Conservation (phyloP, 2,888 invertebrate species). For the Pollenia griseotomentosa region DNA sequence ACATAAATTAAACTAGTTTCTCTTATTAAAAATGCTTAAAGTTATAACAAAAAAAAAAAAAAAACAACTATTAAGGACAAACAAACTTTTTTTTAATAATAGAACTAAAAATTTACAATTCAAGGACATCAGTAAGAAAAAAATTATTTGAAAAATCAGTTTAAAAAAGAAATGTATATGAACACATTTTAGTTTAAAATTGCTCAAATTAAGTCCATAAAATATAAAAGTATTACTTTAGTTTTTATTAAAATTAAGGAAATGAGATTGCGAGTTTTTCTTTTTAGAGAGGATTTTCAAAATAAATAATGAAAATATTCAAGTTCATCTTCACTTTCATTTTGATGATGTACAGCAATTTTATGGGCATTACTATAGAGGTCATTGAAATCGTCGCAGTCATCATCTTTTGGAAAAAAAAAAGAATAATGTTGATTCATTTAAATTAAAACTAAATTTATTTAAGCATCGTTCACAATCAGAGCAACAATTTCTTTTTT, state of each 20-base stretch:
- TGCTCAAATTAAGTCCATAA: not conserved
- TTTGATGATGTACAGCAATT: constrained; percentile 77
- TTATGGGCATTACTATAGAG: constrained; percentile 83
- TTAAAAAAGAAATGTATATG: constrained; percentile 33
- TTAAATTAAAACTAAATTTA: no score
- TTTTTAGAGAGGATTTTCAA: constrained; percentile 61
- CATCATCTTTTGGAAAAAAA: constrained; percentile 74
- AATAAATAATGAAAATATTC: constrained; percentile 80
- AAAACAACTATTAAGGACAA: not conserved
- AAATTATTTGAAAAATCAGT: constrained; percentile 12
- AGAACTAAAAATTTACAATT: constrained; percentile 21
- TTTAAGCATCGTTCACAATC: no score
- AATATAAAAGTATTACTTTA: constrained; percentile 5
- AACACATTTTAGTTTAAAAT: constrained; percentile 50
- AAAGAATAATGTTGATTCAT: not conserved
- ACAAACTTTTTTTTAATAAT: not conserved
- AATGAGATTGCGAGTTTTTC: constrained; percentile 9
- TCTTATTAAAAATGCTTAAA: constrained; percentile 11
- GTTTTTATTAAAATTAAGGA: constrained; percentile 3
- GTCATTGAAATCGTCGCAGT: constrained; percentile 80
- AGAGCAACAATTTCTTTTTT: no score
- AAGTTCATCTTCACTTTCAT: constrained; percentile 80
- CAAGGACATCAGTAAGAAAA: constrained; percentile 37
- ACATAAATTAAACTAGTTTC: not conserved
- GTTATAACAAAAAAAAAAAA: constrained; percentile 20